phyloP scores from a whole-genome alignment of 2,888 invertebrate genomes.

The Helicoverpa assulta region DNA sequence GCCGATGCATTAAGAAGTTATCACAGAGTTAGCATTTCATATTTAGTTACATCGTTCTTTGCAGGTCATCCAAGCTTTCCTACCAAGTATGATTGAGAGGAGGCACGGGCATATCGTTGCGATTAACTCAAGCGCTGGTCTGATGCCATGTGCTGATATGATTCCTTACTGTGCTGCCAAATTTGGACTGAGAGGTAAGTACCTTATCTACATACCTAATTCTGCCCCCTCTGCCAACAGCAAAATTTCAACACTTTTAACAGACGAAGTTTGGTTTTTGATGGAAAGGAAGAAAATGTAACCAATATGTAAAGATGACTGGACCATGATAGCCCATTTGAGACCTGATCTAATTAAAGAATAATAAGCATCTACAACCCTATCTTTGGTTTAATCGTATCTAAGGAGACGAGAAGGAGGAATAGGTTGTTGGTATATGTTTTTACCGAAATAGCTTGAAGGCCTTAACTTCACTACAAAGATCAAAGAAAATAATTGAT shows the following conservation, averaged over 20 bases:
- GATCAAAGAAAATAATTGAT: not conserved
- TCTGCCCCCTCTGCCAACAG: not conserved
- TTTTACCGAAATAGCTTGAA: no score
- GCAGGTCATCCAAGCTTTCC: constrained; percentile 85
- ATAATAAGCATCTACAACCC: no score
- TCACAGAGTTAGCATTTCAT: no score
- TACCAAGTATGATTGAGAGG: constrained; percentile 86
- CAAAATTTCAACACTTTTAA: no score
- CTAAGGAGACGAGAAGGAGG: no score
- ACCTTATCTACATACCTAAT: not conserved
- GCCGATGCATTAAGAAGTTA: no score
- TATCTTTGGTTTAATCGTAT: not conserved
- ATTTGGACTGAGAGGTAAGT: constrained; percentile 82
- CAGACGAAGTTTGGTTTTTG: no score
- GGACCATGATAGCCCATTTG: not conserved
- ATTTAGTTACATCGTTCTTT: not conserved
- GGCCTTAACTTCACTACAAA: no score
- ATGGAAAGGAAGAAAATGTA: no score
- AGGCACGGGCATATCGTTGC: constrained; percentile 85
- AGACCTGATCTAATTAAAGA: no score
- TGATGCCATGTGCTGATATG: constrained; percentile 83
- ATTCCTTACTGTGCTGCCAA: constrained; percentile 86
- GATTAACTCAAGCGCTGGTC: constrained; percentile 84
- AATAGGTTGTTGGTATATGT: no score
- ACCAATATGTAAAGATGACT: not conserved